Conservation (phyloP, 92 coral and sea anemone species). For the Palythoa caribaeorum region DNA sequence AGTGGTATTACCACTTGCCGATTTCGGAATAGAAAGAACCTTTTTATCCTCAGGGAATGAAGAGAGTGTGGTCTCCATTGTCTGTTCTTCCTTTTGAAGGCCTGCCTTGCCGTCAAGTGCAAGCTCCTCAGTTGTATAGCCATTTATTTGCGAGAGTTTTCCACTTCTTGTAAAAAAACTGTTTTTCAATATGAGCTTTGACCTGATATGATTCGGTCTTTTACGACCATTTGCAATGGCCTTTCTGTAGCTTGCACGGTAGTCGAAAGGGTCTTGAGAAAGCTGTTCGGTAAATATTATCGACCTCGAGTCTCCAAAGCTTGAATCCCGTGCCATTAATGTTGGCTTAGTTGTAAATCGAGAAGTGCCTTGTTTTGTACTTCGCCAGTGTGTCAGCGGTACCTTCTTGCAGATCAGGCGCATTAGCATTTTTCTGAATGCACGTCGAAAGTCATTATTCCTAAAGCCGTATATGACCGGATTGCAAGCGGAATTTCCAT, state of each 20-base stretch:
- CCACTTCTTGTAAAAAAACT: not conserved
- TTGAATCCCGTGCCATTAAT: constrained; percentile 75
- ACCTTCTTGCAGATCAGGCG: constrained; percentile 78
- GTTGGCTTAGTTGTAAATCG: constrained; percentile 57
- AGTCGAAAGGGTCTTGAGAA: constrained; percentile 74
- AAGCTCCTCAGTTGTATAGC: not conserved
- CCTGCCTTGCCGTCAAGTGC: not conserved
- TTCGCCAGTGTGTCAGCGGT: constrained; percentile 60
- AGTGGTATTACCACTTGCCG: not conserved
- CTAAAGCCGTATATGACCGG: constrained; percentile 87
- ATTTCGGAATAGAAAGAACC: not conserved
- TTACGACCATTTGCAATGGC: constrained; percentile 81
- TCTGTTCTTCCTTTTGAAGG: not conserved
- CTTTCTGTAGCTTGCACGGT: constrained; percentile 81
- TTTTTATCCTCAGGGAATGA: not conserved
- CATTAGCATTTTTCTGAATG: constrained; percentile 79
- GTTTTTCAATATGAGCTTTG: constrained; percentile 26
- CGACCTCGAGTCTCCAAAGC: constrained; percentile 86
- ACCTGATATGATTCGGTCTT: constrained; percentile 60
- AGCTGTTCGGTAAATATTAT: constrained; percentile 69
- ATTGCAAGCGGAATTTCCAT: constrained; percentile 85
- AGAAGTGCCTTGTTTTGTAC: constrained; percentile 72
- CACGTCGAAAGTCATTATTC: constrained; percentile 78
- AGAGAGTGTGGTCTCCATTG: constrained; percentile 4
- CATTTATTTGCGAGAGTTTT: not conserved